A percentile compares a stretch with the other conserved stretches of the same genome.
Evolutionary conservation across 92 coral and sea anemone species (phyloP).

Genomic region (Heteractis magnifica): DNA sequence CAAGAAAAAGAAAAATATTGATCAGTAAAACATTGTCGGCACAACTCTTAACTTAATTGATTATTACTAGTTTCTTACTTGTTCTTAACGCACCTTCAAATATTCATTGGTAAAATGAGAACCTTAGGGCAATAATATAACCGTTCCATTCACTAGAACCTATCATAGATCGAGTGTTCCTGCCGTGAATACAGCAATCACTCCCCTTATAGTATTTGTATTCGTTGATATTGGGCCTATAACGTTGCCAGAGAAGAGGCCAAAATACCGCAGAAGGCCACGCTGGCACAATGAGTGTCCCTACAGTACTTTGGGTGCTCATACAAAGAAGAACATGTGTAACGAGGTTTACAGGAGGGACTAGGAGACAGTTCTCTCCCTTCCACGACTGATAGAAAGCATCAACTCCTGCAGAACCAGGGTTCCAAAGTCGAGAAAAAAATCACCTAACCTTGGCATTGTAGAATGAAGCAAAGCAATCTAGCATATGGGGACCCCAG

Average conservation of each 20-base stretch:
- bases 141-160: background rate
- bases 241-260: conserved; percentile 17
- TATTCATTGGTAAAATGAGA: no score
- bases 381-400: conserved; percentile 33
- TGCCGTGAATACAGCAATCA: background rate
- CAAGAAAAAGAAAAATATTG: no score
- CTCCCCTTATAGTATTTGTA: conserved; percentile 2
- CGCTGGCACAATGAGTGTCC: conserved; percentile 23
- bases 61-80: no score
- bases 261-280: conserved; percentile 36
- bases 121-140: background rate
- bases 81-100: no score
- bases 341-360: conserved; percentile 26
- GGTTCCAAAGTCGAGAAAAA: conserved; percentile 39
- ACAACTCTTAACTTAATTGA: no score
- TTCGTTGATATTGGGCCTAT: background rate
- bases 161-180: background rate
- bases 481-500: conserved; percentile 34
- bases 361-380: conserved; percentile 22
- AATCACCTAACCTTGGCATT: conserved; percentile 22
- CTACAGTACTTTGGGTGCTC: background rate
- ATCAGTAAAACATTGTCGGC: no score
- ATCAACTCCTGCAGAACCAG: conserved; percentile 30
- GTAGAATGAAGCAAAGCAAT: conserved; percentile 25
- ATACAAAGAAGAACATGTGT: background rate